Percentiles rank a stretch among this genome's conserved stretches.
These are phyloP conservation scores for Cheilosia impressa DNA, from an alignment of 2,888 invertebrate species.

Conservation along the genomic window DNA sequence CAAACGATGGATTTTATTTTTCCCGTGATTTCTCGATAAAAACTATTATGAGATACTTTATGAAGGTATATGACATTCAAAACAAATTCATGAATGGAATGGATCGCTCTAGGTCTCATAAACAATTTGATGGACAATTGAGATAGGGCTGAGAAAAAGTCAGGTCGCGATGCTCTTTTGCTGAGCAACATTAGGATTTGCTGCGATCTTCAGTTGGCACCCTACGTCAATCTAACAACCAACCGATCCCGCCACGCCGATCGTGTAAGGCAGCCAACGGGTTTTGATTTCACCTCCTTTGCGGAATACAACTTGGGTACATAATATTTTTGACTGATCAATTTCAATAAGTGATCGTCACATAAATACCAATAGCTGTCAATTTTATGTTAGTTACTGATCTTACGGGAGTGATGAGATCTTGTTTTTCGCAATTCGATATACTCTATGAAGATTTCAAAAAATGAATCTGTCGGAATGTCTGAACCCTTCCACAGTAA, in stretches of 20 bases:
- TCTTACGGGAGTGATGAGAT: slow-evolving; percentile 32
- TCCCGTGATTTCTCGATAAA: slow-evolving; percentile 11
- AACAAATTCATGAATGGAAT: slow-evolving; percentile 17
- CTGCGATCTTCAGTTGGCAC: neutral
- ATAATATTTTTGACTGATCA: slow-evolving; percentile 17
- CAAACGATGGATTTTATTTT: slow-evolving; percentile 4
- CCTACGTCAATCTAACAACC: neutral
- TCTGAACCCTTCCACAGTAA: slow-evolving; percentile 23
- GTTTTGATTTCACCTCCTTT: neutral
- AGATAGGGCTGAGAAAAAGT: neutral
- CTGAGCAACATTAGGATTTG: neutral
- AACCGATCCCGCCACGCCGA: neutral
- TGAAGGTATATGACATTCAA: slow-evolving; percentile 21
- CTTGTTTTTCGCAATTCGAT: slow-evolving; percentile 22
- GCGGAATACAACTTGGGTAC: slow-evolving; percentile 5
- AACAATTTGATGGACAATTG: slow-evolving; percentile 42
- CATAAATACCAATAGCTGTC: slow-evolving; percentile 51
- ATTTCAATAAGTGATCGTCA: slow-evolving; percentile 6
- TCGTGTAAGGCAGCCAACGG: slow-evolving; percentile 16
- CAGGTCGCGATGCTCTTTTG: neutral
- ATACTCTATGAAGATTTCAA: slow-evolving; percentile 9
- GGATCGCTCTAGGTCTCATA: slow-evolving; percentile 28
- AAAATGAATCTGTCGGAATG: slow-evolving; percentile 17
- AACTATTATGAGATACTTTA: slow-evolving; percentile 13
- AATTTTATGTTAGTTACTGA: slow-evolving; percentile 20